phyloP scores from a whole-genome alignment of 2,113 vertebrate genomes.

The Anolis carolinensis region DNA sequence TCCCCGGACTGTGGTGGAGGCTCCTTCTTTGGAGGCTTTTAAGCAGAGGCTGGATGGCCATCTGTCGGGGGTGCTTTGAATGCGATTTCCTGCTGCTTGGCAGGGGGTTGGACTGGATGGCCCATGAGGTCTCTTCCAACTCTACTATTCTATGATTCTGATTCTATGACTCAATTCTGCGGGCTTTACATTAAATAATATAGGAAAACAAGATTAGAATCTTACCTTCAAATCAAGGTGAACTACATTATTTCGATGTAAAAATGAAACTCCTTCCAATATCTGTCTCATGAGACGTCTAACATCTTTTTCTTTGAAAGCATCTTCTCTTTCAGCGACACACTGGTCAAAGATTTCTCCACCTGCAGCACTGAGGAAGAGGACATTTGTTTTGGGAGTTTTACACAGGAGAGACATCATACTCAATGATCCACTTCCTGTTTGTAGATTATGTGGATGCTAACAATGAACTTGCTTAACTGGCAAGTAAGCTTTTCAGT shows the following conservation, averaged over 20 bases:
- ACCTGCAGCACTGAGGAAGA: conserved; percentile 85
- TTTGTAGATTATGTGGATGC: neutral
- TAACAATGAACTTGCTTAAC: neutral
- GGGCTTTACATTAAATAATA: neutral
- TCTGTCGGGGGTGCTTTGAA: too few species aligned
- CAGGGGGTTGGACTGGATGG: too few species aligned
- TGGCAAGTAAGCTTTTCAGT: neutral
- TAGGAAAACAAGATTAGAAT: neutral
- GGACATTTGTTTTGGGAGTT: neutral
- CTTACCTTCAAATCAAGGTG: conserved; percentile 94
- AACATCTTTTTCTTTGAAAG: conserved; percentile 94
- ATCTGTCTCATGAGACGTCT: conserved; percentile 91
- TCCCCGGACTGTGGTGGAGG: too few species aligned
- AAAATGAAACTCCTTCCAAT: conserved; percentile 87
- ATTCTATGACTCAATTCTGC: neutral
- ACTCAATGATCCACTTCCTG: neutral
- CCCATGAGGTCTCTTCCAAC: too few species aligned
- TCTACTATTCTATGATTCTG: too few species aligned
- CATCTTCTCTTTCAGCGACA: conserved; percentile 90
- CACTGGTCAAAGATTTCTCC: conserved; percentile 96
- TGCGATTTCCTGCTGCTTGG: too few species aligned
- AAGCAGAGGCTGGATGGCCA: too few species aligned
- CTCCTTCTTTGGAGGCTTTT: too few species aligned
- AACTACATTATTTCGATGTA: conserved; percentile 88
- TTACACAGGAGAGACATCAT: neutral